Percentiles rank a stretch among this genome's conserved stretches.
phyloP scores from a whole-genome alignment of 2,888 invertebrate species.

The Noctua pronuba region DNA sequence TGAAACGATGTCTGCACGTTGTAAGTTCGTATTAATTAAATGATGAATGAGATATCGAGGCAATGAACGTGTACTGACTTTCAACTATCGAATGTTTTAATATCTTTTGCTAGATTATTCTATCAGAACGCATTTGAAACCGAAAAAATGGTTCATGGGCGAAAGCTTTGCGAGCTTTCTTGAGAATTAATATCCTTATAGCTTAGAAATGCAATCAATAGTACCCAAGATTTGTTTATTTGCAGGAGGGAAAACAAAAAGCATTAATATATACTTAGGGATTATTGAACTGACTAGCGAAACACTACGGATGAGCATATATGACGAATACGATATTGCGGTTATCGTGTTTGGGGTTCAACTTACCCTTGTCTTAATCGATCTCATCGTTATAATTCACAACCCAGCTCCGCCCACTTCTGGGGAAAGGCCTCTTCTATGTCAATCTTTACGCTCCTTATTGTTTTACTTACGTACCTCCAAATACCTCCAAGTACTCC shows the following conservation, averaged over 20 bases:
- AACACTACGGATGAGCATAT: neutral
- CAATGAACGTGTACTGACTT: neutral
- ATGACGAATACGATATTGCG: neutral
- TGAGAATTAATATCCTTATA: too few species aligned
- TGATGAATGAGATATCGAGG: constrained; percentile 16
- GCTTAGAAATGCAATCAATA: neutral
- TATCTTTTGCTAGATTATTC: neutral
- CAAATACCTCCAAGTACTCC: neutral
- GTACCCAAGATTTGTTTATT: neutral
- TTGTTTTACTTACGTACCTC: neutral
- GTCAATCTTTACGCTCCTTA: neutral
- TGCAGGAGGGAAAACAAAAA: neutral
- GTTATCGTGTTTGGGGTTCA: neutral
- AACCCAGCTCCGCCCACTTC: neutral
- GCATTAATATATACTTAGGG: too few species aligned
- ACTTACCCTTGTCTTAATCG: neutral
- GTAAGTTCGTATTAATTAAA: neutral
- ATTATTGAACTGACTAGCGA: neutral
- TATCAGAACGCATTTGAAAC: neutral
- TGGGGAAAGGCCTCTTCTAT: neutral
- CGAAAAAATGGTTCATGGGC: neutral
- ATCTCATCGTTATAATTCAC: neutral
- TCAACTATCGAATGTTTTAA: neutral
- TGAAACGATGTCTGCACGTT: constrained; percentile 15
- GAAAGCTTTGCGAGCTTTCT: neutral